Evolutionary conservation across 2,797 vertebrate genomes (phyloP), one percentile per base, ranked within the genome.

Genomic region (Rhinatrema bivittatum): DNA sequence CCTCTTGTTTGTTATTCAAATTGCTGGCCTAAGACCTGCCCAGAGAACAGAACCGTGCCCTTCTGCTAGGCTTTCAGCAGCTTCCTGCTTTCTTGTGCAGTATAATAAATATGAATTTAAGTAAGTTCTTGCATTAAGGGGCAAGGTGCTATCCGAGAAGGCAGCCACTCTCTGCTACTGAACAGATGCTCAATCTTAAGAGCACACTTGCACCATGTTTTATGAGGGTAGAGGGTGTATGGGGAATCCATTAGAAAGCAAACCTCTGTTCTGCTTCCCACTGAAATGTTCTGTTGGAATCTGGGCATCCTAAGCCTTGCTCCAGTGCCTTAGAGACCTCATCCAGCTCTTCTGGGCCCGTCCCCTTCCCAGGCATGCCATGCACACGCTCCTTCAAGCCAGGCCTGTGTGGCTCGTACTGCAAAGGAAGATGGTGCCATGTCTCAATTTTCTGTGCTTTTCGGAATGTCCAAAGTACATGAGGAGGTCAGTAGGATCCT

Each of bases 361-460:
- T 48, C 41, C 14, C 5, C 16, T 9, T 15, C 46, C 7, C 7
- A 13, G 2, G 37, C 9, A 1, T 36, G 52, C 55, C 51, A 41
- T 32, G 35, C 43, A 1, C 22, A 26, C 26, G 1, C 36, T 5
- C 10, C 42, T 58, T 41, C 43, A 11, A 4, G 1, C 21, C 0
- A 2, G 35, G 57, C 44, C n/a, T 18, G 47, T 2, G 7, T 35
- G 47, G 39, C 44, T 43, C 42, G 21, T 9, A 27, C 18, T n/a
- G 9, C 14, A 25, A 40, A 25, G n/a, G 58, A 52, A 63, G 47
- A 34, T 11, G 62, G 36, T 4, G 15, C 36, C 59, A 44, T 32
- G 48, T 42, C 53, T 35, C 35, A 29, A 8, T 7, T 45, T 54
- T 43, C 76, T 81, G 73, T 79, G 76, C 78, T 82, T 76, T 50